These are phyloP conservation scores for mouse (Mus musculus) DNA, from an alignment of 2,113 vertebrate species.

Conservation along the genomic window DNA sequence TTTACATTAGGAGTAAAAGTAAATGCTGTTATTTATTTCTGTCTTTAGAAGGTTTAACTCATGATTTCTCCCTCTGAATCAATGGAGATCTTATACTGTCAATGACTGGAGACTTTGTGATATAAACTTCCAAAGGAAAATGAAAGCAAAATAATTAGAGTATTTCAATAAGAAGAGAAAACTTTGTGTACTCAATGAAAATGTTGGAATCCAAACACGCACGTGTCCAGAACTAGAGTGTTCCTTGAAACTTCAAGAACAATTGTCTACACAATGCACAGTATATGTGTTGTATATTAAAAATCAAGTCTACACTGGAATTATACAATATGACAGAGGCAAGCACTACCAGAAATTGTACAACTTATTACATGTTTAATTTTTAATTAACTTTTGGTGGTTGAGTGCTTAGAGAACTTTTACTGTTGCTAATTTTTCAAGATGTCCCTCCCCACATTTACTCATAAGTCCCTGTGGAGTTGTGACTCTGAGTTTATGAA, in stretches of 20 bases:
- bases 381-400: neutral
- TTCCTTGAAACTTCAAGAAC: neutral
- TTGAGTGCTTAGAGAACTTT: neutral
- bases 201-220: neutral
- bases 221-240: neutral
- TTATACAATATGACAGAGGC: neutral
- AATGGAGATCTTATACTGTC: neutral
- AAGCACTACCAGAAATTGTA: neutral
- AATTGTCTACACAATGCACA: neutral
- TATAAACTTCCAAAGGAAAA: neutral
- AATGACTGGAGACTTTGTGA: neutral
- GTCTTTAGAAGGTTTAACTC: neutral
- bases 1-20: constrained; percentile 16
- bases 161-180: neutral
- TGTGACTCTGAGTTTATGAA: neutral
- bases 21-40: neutral
- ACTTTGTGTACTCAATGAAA: neutral
- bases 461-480: neutral
- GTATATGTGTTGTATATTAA: neutral
- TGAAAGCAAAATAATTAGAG: neutral
- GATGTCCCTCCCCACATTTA: accelerated
- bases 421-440: neutral
- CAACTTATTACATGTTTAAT: neutral
- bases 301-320: neutral
- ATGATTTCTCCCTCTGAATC: accelerated